Base-by-base conservation (phyloP, 2,888 invertebrate species). In the Calliscelio sp. region DNA sequence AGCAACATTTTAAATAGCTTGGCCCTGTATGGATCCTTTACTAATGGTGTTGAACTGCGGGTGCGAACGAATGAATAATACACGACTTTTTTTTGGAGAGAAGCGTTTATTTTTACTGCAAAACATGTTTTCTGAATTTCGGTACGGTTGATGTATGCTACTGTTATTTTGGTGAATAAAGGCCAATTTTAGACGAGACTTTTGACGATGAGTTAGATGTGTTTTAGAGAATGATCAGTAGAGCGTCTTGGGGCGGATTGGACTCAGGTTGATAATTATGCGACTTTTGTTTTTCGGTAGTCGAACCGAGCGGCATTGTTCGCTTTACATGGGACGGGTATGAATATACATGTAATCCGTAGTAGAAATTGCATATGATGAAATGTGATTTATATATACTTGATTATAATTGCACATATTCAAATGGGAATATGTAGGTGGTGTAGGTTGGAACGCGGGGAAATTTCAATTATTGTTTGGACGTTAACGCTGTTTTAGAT, bases 1-100 rank as follows among this genome's bases (percentile, higher is more conserved):
- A 51, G 38, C 22, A 75, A 63, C 53, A 68, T 75, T 81, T 81
- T 75, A 75, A 81, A 81, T 66, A 82, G 77, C 66, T 57, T 68
- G 32, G 11, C 16, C 18, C n/a, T 6, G 25, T 20, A 20, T 55
- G 22, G 51, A 44, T 71, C 25, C 49, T 66, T 70, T 35, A 32
- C 14, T 57, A 63, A 71, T 28, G 57, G 46, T 20, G 41, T 6
- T 44, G 53, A 63, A 63, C 38, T 20, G 49, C 49, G 53, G 63
- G 63, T n/a, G 65, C 38, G 53, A 71, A 71, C 49, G 38, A 22
- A 57, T 81, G 81, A 81, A 77, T 77, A 81, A 81, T 77, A 65
- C 65, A 65, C 49, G 63, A 63, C 71, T 65, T 71, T 79, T 79
- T 66, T 41, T 32, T 68, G 66, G 32, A 24, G 25, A 49, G 51